phyloP scores from a whole-genome alignment of 2,797 vertebrate genomes.

The Euthynnus affinis region DNA sequence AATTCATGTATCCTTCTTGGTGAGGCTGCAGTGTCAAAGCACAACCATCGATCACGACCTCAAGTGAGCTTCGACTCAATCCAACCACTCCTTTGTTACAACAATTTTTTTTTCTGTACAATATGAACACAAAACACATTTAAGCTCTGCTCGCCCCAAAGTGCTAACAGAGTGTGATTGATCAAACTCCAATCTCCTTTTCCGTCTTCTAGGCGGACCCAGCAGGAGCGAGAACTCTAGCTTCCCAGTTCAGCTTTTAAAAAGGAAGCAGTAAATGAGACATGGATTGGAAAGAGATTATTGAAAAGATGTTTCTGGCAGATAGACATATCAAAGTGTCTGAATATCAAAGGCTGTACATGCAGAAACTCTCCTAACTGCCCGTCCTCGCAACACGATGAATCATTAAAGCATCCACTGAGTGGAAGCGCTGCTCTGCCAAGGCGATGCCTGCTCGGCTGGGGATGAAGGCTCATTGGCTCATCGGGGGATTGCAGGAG shows the following conservation, averaged over 20 bases:
- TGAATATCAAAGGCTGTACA: constrained; percentile 73
- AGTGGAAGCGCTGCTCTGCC: constrained; percentile 44
- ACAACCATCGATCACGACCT: constrained; percentile 16
- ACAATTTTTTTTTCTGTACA: constrained; percentile 13
- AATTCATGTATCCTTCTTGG: constrained; percentile 8
- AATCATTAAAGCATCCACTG: constrained; percentile 72
- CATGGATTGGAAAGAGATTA: constrained; percentile 59
- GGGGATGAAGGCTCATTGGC: constrained; percentile 58
- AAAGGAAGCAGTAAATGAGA: constrained; percentile 62
- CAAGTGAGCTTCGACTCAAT: constrained; percentile 5
- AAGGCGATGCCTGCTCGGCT: constrained; percentile 30
- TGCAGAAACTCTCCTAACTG: constrained; percentile 62
- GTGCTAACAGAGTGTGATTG: constrained; percentile 31
- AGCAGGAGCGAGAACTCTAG: constrained; percentile 47
- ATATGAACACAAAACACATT: constrained; percentile 29
- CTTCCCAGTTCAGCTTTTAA: constrained; percentile 55
- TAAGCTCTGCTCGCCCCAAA: constrained; percentile 17
- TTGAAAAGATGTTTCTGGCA: constrained; percentile 64
- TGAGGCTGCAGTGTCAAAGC: constrained; percentile 1
- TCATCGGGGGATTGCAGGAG: constrained; percentile 34
- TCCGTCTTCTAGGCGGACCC: constrained; percentile 11
- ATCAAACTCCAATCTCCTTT: constrained; percentile 52
- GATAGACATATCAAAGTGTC: constrained; percentile 74
- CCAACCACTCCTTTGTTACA: neutral
- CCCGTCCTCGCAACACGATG: constrained; percentile 55